Conservation (phyloP, 2,888 invertebrate species). For the Geophilus truncorum region DNA sequence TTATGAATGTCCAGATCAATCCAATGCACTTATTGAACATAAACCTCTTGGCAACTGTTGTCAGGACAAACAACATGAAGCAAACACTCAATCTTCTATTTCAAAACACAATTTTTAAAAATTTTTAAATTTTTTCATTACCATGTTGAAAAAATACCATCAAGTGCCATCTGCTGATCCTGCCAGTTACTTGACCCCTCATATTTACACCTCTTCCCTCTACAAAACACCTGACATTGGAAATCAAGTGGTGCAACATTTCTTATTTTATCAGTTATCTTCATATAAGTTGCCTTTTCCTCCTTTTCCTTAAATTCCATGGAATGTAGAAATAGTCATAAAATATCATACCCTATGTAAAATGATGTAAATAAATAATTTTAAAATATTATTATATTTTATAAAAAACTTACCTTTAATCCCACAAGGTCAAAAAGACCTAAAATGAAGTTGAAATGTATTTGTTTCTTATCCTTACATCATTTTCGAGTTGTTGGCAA, state of each 20-base stretch:
- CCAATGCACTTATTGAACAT: background rate
- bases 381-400: too few relatives aligned
- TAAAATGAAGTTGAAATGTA: background rate
- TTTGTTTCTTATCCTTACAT: background rate
- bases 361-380: too few relatives aligned
- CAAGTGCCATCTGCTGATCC: constrained; percentile 61
- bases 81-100: too few relatives aligned
- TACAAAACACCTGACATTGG: constrained; percentile 78
- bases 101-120: too few relatives aligned
- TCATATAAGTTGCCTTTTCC: constrained; percentile 39
- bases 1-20: background rate
- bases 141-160: constrained; percentile 80
- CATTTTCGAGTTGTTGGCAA: background rate
- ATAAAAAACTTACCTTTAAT: background rate
- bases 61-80: background rate
- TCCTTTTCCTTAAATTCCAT: background rate
- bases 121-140: constrained; percentile 50
- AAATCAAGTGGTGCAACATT: constrained; percentile 60
- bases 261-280: constrained; percentile 47
- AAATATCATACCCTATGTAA: background rate
- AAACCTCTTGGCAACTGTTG: background rate
- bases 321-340: background rate
- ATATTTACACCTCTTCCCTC: constrained; percentile 75
- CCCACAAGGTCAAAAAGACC: too few relatives aligned
- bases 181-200: constrained; percentile 62